These are phyloP conservation scores for Nephotettix cincticeps DNA, from an alignment of 1,140 invertebrate genomes.

Conservation along the genomic window DNA sequence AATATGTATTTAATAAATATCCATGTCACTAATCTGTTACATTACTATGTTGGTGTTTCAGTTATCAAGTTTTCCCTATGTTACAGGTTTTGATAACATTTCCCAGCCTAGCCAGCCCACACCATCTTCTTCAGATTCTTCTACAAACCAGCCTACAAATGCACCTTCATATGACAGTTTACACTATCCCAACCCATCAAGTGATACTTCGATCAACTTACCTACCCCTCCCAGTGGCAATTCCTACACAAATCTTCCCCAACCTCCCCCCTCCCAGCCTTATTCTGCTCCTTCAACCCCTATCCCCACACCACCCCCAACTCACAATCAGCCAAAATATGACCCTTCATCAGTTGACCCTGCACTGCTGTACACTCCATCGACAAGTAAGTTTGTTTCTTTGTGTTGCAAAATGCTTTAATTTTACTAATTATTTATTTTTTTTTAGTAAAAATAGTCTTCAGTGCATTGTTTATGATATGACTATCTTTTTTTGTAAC, in stretches of 20 bases:
- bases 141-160: neutral
- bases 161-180: neutral
- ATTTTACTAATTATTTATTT: no score
- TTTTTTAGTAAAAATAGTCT: no score
- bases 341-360: neutral
- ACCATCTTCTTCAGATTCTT: neutral
- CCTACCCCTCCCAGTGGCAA: neutral
- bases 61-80: neutral
- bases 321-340: neutral
- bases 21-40: no score
- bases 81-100: neutral
- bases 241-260: neutral
- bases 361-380: neutral
- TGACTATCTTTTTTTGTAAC: no score
- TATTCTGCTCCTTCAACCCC: conserved; percentile 31
- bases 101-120: neutral
- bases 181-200: neutral
- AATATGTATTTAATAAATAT: no score
- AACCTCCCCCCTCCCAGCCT: conserved; percentile 18
- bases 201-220: neutral
- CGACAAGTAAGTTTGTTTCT: conserved; percentile 16
- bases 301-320: neutral
- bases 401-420: no score
- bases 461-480: no score
- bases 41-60: neutral